phyloP scores from a whole-genome alignment of 2,888 invertebrate genomes.

The Elmis aenea region DNA sequence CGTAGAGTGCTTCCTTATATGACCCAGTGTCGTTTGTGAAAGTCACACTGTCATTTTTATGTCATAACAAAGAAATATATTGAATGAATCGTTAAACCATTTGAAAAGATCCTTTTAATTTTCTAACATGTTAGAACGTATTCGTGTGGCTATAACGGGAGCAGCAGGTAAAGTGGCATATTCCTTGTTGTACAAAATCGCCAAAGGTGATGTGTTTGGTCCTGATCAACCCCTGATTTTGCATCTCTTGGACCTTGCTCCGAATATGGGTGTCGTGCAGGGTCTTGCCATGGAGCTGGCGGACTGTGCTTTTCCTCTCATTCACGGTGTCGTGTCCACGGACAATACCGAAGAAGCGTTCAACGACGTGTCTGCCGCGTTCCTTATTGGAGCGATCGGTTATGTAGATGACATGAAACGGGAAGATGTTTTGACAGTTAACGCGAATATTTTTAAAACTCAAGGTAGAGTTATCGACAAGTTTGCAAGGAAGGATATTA shows the following conservation, averaged over 20 bases:
- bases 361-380: conserved; percentile 91
- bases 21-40: too few relatives aligned
- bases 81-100: too few relatives aligned
- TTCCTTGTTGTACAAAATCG: conserved; percentile 89
- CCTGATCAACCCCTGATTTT: conserved; percentile 79
- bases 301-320: conserved; percentile 90
- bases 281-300: conserved; percentile 97
- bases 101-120: too few relatives aligned
- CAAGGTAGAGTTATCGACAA: conserved; percentile 93
- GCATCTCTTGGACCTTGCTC: conserved; percentile 89
- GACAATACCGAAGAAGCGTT: conserved; percentile 89
- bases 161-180: conserved; percentile 99
- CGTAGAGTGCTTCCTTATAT: too few relatives aligned
- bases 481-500: conserved; percentile 85
- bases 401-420: conserved; percentile 97
- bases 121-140: conserved; percentile 75
- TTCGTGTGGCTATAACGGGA: conserved; percentile 93
- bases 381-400: conserved; percentile 97
- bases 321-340: conserved; percentile 80
- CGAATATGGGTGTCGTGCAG: conserved; percentile 93
- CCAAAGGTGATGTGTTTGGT: conserved; percentile 95
- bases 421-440: conserved; percentile 94
- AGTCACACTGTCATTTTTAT: too few relatives aligned
- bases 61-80: too few relatives aligned
- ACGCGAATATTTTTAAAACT: conserved; percentile 96